phyloP scores from a whole-genome alignment of 2,797 vertebrate species.

The Pogonophryne albipinna region DNA sequence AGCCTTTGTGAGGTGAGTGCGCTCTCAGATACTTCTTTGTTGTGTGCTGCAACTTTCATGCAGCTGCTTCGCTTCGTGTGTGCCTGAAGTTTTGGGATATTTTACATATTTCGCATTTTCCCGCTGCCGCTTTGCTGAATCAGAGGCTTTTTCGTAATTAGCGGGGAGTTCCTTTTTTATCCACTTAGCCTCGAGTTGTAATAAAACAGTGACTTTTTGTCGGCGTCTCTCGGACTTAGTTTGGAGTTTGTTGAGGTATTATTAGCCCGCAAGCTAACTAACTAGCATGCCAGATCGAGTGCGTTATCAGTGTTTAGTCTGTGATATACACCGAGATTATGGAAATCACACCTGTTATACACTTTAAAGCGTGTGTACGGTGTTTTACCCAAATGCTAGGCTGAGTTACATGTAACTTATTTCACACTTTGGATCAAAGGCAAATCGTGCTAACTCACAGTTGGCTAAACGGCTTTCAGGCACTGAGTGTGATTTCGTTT shows the following conservation, averaged over 20 bases:
- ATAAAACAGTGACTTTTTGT: constrained; percentile 33
- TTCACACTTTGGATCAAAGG: not conserved
- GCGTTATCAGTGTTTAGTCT: constrained; percentile 44
- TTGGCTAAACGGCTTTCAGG: constrained; percentile 41
- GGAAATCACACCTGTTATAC: not conserved
- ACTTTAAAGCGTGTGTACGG: not conserved
- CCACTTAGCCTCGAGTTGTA: not conserved
- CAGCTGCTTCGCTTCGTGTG: constrained; percentile 70
- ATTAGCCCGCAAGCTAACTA: constrained; percentile 77
- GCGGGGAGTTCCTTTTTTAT: constrained; percentile 5
- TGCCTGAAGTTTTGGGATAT: constrained; percentile 84
- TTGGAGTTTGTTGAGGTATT: constrained; percentile 75
- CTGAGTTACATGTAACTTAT: not conserved
- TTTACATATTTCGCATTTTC: constrained; percentile 86
- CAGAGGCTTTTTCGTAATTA: constrained; percentile 32
- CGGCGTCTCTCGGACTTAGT: constrained; percentile 40
- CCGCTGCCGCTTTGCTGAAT: constrained; percentile 60
- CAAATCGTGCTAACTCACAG: constrained; percentile 66
- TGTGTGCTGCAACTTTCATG: constrained; percentile 78
- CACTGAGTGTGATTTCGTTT: constrained; percentile 56
- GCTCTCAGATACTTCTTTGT: constrained; percentile 81
- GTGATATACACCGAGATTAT: not conserved
- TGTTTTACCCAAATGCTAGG: not conserved
- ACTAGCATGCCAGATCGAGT: constrained; percentile 69
- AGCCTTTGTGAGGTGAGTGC: constrained; percentile 80